A percentile compares a stretch with the other conserved stretches of the same genome.
phyloP scores from a whole-genome alignment of 2,888 invertebrate genomes.

The Neria commutata region DNA sequence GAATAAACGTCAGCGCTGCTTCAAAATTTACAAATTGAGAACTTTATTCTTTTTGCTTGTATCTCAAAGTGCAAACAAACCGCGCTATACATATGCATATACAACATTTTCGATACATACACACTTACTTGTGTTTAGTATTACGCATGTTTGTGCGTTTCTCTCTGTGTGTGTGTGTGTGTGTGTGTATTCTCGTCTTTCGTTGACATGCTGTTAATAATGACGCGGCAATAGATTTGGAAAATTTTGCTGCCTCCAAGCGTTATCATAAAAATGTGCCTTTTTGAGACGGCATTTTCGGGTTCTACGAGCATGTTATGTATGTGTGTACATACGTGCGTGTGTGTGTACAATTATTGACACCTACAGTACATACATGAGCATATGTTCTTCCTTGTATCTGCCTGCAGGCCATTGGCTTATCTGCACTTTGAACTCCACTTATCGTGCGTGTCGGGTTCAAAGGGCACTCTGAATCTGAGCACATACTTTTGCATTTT shows the following conservation, averaged over 20 bases:
- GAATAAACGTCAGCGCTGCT: not conserved
- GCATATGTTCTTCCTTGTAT: not conserved
- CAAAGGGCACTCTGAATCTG: no score
- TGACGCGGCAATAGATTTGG: no score
- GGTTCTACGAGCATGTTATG: conserved; percentile 13
- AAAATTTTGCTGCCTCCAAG: no score
- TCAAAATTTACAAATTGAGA: not conserved
- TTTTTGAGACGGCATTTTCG: conserved; percentile 36
- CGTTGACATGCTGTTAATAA: no score
- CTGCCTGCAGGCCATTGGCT: no score
- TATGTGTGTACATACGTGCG: conserved; percentile 10
- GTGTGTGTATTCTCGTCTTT: conserved; percentile 4
- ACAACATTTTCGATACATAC: no score
- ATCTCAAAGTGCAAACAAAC: not conserved
- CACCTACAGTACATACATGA: not conserved
- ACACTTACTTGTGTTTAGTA: no score
- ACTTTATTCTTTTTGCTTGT: not conserved
- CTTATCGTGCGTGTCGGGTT: no score
- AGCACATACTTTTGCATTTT: no score
- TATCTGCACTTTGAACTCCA: no score
- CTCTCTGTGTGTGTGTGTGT: conserved; percentile 7
- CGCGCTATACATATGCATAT: not conserved
- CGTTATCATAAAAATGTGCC: conserved; percentile 8
- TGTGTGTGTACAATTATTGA: conserved; percentile 10
- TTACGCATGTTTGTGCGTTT: no score